Evolutionary conservation across 1,140 invertebrate genomes (phyloP), one percentile per base, ranked within the genome.

Genomic region (Drosophila orosa): DNA sequence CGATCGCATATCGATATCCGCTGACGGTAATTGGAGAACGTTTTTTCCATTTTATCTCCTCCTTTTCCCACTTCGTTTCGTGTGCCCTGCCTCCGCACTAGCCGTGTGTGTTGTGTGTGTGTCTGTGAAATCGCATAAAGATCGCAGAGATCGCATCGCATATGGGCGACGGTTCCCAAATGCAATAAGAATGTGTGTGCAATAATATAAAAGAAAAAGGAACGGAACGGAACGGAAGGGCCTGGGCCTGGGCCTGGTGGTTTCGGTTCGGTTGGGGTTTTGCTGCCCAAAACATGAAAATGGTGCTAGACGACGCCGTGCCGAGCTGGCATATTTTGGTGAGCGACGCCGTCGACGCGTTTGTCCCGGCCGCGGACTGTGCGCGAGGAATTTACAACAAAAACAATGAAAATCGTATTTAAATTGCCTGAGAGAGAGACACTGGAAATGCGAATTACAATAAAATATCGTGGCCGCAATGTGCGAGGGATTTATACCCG

Each of bases 11-110:
- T 69, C 78, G 72, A 80, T 76, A 73, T 63, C 66, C 69, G 81
- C 72, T 89, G 78, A 84, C 82, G 83, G 84, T 87, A 87, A 87
- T 89, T 87, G 84, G 84, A 89, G 84, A 87, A 87, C 84, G 84
- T 87, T 90, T 90, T 80, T 78, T 89, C 86, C 87, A 89, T 87
- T 85, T 84, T 89, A 89, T 89, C 85, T 90, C 85, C 80, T 78
- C 79, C 85, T 89, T 86, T 81, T 75, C 85, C 82, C 84, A 82
- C 80, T 89, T 80, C 76, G 69, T 87, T 89, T 84, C 74, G 83
- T 90, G 83, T 90, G 73, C 74, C 61, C 74, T 80, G 81, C 68
- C 56, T 42, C 45, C 63, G 54, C 79, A 74, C 42, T 31, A 67
- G 42, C 71, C 71, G 48, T 58, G 69, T 58, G 69, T 69, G 47